A percentile compares a stretch with the other conserved stretches of the same genome.
These are phyloP conservation scores for Chaetorhynchus papuensis DNA, from an alignment of 2,113 vertebrate genomes.

Conservation along the genomic window DNA sequence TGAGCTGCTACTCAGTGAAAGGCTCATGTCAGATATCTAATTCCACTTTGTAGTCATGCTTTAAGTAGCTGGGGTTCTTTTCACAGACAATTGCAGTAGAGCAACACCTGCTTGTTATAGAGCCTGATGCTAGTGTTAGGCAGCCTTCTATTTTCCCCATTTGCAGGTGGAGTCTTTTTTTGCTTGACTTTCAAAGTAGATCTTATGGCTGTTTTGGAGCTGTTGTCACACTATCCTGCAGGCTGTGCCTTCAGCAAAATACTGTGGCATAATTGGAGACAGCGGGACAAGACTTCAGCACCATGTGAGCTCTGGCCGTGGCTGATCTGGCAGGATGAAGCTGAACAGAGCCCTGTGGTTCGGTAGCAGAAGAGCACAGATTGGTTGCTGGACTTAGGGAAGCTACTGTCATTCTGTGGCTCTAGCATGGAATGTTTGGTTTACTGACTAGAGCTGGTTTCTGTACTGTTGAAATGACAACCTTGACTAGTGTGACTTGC, in stretches of 20 bases:
- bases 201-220: not conserved
- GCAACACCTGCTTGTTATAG: not conserved
- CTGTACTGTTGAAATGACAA: not conserved
- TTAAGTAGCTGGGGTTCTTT: not conserved
- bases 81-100: not conserved
- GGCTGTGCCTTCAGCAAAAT: not conserved
- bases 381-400: not conserved
- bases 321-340: not conserved
- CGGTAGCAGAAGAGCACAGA: not conserved
- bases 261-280: not conserved
- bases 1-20: not conserved
- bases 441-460: not conserved
- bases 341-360: not conserved
- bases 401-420: not conserved
- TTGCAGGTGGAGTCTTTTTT: not conserved
- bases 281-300: not conserved
- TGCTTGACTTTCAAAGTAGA: not conserved
- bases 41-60: not conserved
- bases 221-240: not conserved
- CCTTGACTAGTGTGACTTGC: not conserved
- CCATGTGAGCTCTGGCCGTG: rapidly evolving
- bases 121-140: not conserved
- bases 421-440: not conserved
- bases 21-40: not conserved
- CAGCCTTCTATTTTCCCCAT: not conserved